Base-by-base conservation (phyloP, 2,113 vertebrate species). In the Microtus montanus region DNA sequence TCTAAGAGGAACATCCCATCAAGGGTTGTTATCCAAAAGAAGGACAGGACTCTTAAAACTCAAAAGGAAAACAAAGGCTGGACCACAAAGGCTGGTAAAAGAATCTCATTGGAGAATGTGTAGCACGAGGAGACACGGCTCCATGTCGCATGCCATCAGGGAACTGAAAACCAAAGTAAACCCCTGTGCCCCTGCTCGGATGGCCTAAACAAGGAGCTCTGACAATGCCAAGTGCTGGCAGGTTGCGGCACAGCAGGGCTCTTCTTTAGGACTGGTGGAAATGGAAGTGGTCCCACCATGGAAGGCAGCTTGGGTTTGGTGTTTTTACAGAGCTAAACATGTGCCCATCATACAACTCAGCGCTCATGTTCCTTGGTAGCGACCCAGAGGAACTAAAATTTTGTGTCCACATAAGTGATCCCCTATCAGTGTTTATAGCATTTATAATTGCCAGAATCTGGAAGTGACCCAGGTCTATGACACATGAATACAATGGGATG, bases 61-160 rank as follows among this genome's bases (percentile, higher is more conserved):
- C 73, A 24, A 64, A 74, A 58, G 33, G 52, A 33, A 35, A 63
- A 77, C 54, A 75, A 44, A 89, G 14, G 61, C 33, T 33, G 74
- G 28, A 35, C 30, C 24, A 4, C 13, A 61, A 44, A 15, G 73
- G 9, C 12, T 12, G 5, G 9, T 73, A 30, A 61, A 41, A 71
- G 17, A 74, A 7, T 3, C 1, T 35, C 38, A 47, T 14, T 15
- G 8, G 74, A 47, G 87, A 61, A 74, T 3, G 12, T 11, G 49
- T 17, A 22, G 47, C 8, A 0, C 2, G 5, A 1, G 10, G 26
- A 15, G 33, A 14, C 28, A 7, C 2, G 28, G 71, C 28, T 75
- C 26, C 2, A 24, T 0, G 3, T 14, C 2, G 3, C 2, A 13
- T 63, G 54, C 41, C 71, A 47, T 20, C 19, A 15, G 71, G 30